Base-by-base conservation (phyloP, 2,797 vertebrate species). In the Hafferia zeledoni region DNA sequence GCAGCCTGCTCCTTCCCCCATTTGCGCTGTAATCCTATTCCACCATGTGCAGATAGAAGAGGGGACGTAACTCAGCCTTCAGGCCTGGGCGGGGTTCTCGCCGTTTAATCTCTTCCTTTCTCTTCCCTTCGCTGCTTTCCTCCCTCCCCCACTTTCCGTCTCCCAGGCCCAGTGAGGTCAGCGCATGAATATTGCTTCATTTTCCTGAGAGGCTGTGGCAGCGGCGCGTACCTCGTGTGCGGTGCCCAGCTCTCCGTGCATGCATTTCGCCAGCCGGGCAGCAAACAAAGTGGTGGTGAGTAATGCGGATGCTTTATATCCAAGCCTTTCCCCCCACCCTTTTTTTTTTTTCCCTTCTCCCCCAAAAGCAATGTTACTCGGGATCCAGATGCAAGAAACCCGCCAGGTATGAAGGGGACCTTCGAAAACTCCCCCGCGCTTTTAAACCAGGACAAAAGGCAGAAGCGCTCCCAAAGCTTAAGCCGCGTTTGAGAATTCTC, bases 1-100 rank as follows among this genome's bases (percentile, higher is more conserved):
- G 49, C 52, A 72, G 53, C 37, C 55, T 3, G 46, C 64, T 59
- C 41, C 89, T 83, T 91, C 68, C 87, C 67, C 76, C 56, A 60
- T 52, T n/a, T 24, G 71, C 30, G 46, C 90, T 27, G 83, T 82
- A 78, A 93, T 90, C 94, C 55, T 46, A 11, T 49, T 77, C 90
- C 35, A 87, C 86, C 89, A 43, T 87, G 91, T 87, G 60, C 76
- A 2, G 83, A n/a, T 8, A 60, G 55, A 46, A 3, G 27, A 43
- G 35, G 88, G 91, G 86, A 64, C 30, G 85, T 70, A 43, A 86
- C 67, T 75, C 92, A 91, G 78, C 89, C 81, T 72, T 33, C 77
- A 83, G 87, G 93, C 94, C 87, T 93, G 97, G 97, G 98, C 95
- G 97, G 96, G 98, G 97, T 95, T 90, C 95, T 95, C 65, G 79